Evolutionary conservation across 2,113 vertebrate genomes (phyloP), one percentile per base, ranked within the genome.

Genomic region (Gymnobelideus leadbeateri): DNA sequence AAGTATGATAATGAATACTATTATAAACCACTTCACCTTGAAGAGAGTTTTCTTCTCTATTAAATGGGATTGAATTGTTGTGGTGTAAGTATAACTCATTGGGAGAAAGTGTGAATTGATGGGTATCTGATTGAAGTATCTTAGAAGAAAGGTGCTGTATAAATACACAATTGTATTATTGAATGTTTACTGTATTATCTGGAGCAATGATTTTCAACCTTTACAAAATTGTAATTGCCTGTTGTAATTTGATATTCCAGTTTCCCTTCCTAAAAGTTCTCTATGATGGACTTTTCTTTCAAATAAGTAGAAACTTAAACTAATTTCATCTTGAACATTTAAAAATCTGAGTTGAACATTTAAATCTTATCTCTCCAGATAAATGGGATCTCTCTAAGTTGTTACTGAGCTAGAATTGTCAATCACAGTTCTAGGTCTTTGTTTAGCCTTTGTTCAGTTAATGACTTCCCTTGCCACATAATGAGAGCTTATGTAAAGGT

Each of bases 111-210:
- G 43, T 92, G 57, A 89, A 25, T 37, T 93, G 84, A 90, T 51
- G 84, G 96, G 37, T 43, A 26, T 52, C 47, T 50, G 52, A 53
- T 31, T 91, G 51, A 47, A 94, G 43, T 7, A 24, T 77, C 96
- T 91, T 89, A 12, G 92, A 91, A 93, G 43, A 93, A 91, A 93
- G 19, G 23, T 89, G 49, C 23, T 89, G 4, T 94, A 31, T 89
- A 93, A 92, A 92, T 90, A 37, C 91, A 95, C 47, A 52, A 5
- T 0, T 19, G 1, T 54, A 52, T 90, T 92, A 49, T 54, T 57
- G 26, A 84, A 0, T 91, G 95, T 94, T 61, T 61, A 91, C 24
- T 91, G 49, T n/a, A 68, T 94, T 46, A 68, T 96, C 94, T 84
- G 89, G 54, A 9, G 24, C 21, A 84, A 57, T 31, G 8, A 89